Base-by-base conservation (phyloP, 2,888 invertebrate genomes). In the Parnassius apollo region DNA sequence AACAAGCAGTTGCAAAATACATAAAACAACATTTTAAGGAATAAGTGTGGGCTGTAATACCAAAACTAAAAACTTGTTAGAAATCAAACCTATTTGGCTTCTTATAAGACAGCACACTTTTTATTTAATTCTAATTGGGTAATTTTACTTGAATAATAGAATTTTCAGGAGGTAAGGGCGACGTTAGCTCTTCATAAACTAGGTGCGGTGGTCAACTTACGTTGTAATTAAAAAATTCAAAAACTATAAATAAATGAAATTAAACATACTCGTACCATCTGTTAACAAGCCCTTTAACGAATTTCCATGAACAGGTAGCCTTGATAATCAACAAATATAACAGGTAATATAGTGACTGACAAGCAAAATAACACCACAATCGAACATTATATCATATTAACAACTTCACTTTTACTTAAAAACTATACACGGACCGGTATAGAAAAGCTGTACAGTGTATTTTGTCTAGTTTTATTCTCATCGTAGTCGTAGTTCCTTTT, bases 381-480 rank as follows among this genome's bases (percentile, higher is more conserved):
- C 59, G 7, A 59, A 58, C 67, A 64, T 61, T 67, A 1, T 67
- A 66, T 67, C 60, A 53, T 42, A 46, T 12, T 45, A 52, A 62
- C 62, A 56, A 65, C 66, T 54, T 55, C 54, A 62, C 57, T 61
- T 63, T 54, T 59, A 66, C 68, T 65, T 67, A 66, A 68, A 65
- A 55, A 66, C 54, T 51, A 66, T 56, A 51, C 65, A 59, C 60
- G 67, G 65, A 65, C 42, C 51, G 59, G 68, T 71, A 75, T 69
- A 62, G 71, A 71, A 61, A 66, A 70, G 66, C 65, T 66, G 68
- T 71, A 68, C 69, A 66, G 69, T 68, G 67, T 72, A 74, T 74
- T 74, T 76, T 70, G 72, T 71, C 73, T 77, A 77, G 78, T 78
- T 82, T 84, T 72, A 70, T 73, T 80, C 68, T 73, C 78, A 83